Evolutionary conservation across 2,888 invertebrate genomes (phyloP).

Genomic region (Nezara viridula): DNA sequence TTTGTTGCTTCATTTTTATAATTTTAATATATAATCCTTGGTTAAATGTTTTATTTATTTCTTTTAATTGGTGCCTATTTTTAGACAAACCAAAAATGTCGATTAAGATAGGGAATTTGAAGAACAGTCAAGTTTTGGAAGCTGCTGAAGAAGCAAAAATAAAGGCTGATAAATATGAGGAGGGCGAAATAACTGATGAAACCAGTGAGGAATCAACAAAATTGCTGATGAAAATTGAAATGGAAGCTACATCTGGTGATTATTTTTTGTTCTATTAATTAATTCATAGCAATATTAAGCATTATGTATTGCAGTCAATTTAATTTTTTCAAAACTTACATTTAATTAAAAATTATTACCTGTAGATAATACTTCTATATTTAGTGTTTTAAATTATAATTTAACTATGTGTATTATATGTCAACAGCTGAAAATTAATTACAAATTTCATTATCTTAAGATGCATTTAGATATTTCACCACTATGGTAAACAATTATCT

Average conservation of each 20-base stretch:
- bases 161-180: constrained; percentile 76
- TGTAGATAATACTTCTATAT: not conserved
- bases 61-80: constrained; percentile 56
- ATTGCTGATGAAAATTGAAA: constrained; percentile 17
- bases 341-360: not conserved
- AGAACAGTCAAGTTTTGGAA: constrained; percentile 78
- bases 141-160: constrained; percentile 75
- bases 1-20: constrained; percentile 8
- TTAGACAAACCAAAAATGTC: constrained; percentile 67
- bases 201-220: constrained; percentile 50
- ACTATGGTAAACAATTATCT: too few relatives aligned
- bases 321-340: not conserved
- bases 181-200: constrained; percentile 67
- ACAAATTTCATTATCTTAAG: not conserved
- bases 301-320: not conserved
- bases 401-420: not conserved
- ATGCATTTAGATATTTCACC: too few relatives aligned
- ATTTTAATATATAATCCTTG: not conserved
- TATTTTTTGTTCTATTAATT: not conserved
- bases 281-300: not conserved
- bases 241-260: constrained; percentile 43
- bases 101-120: constrained; percentile 79
- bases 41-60: constrained; percentile 46
- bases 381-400: not conserved
- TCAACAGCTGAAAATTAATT: not conserved